Evolutionary conservation across 2,797 vertebrate genomes (phyloP).

Genomic region (Spea hammondii): DNA sequence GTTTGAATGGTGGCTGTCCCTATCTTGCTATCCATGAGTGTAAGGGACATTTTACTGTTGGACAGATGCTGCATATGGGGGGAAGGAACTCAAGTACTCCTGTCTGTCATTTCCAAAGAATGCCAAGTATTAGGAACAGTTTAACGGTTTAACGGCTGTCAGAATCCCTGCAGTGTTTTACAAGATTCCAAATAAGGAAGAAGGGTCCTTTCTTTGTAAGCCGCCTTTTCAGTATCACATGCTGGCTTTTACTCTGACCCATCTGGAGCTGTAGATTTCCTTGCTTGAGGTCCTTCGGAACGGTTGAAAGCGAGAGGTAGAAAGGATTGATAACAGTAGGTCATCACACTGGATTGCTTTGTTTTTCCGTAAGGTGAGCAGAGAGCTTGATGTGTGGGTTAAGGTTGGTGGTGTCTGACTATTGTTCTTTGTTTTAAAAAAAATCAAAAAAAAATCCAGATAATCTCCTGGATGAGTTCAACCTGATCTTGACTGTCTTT

Average conservation of each 20-base stretch:
- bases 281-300: not conserved
- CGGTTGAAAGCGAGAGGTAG: no score
- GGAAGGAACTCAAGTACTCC: slow-evolving; percentile 3
- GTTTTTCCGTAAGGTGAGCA: slow-evolving; percentile 8
- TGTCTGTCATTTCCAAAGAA: slow-evolving; percentile 69
- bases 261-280: not conserved
- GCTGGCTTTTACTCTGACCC: slow-evolving; percentile 16
- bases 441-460: no score
- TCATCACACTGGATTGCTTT: slow-evolving; percentile 2
- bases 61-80: slow-evolving; percentile 17
- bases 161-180: slow-evolving; percentile 49
- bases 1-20: not conserved
- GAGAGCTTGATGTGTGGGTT: no score
- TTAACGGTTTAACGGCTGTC: slow-evolving; percentile 57
- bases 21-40: not conserved
- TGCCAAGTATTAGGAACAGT: slow-evolving; percentile 64
- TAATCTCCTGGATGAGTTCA: no score
- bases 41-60: slow-evolving; percentile 18
- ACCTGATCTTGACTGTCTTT: no score
- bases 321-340: no score
- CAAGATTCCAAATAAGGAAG: slow-evolving; percentile 66
- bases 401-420: no score
- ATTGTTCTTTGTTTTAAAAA: no score
- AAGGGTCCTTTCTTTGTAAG: slow-evolving; percentile 36
- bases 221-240: not conserved